Evolutionary conservation across 2,888 invertebrate species (phyloP).

Genomic region (Drosophila pegasa): DNA sequence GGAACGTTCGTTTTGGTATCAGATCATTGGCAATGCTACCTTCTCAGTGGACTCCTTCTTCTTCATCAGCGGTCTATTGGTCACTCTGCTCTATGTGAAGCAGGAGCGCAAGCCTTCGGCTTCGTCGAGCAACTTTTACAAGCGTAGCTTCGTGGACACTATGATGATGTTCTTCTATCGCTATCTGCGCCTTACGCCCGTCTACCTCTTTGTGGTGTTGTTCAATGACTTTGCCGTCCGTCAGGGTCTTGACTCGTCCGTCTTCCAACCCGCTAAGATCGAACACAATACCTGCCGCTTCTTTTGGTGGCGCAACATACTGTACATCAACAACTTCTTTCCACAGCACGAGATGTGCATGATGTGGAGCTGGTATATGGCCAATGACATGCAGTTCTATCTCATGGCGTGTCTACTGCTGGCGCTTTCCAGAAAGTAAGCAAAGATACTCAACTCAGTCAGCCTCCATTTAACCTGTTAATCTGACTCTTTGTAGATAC

Average conservation of each 20-base stretch:
- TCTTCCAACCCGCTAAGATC: slow-evolving; percentile 89
- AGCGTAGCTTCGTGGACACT: slow-evolving; percentile 70
- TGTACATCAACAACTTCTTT: slow-evolving; percentile 93
- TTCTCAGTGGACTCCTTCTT: slow-evolving; percentile 95
- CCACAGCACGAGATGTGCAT: slow-evolving; percentile 91
- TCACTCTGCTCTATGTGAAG: slow-evolving; percentile 90
- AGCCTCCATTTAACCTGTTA: background rate
- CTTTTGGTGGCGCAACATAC: slow-evolving; percentile 94
- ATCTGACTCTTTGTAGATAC: slow-evolving; percentile 85
- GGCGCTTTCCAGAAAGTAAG: slow-evolving; percentile 89
- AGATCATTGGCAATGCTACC: slow-evolving; percentile 93
- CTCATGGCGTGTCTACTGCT: slow-evolving; percentile 89
- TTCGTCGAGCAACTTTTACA: slow-evolving; percentile 62
- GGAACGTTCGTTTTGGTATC: slow-evolving; percentile 91
- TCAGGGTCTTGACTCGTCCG: slow-evolving; percentile 89
- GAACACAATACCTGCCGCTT: slow-evolving; percentile 90
- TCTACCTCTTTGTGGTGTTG: slow-evolving; percentile 92
- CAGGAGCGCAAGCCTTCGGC: slow-evolving; percentile 85
- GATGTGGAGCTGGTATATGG: slow-evolving; percentile 94
- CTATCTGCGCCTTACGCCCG: slow-evolving; percentile 91
- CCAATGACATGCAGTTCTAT: slow-evolving; percentile 92
- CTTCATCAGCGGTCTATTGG: slow-evolving; percentile 93
- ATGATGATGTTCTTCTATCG: slow-evolving; percentile 86
- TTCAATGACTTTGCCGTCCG: slow-evolving; percentile 90
- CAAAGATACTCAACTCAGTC: background rate